phyloP scores from a whole-genome alignment of 1,140 invertebrate species.

The Magallana angulata region DNA sequence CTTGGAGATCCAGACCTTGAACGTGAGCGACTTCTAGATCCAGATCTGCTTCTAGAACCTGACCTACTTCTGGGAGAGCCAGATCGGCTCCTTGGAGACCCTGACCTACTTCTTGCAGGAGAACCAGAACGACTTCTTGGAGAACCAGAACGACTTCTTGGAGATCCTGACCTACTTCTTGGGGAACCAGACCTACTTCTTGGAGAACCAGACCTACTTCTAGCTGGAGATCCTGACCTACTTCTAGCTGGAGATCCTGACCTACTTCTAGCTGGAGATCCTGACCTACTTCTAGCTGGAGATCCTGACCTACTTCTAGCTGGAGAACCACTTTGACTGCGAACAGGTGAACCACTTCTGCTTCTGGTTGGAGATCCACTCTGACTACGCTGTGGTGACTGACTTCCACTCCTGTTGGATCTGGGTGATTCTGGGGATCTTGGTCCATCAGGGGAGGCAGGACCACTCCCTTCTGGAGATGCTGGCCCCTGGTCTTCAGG shows the following conservation, averaged over 20 bases:
- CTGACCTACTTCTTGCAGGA: slow-evolving; percentile 37
- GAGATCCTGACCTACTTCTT: slow-evolving; percentile 53
- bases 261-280: slow-evolving; percentile 53
- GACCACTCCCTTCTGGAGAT: slow-evolving; percentile 38
- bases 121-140: slow-evolving; percentile 54
- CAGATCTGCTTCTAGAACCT: slow-evolving; percentile 51
- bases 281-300: slow-evolving; percentile 56
- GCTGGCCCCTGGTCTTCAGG: slow-evolving; percentile 51
- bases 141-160: slow-evolving; percentile 58
- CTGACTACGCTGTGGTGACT: slow-evolving; percentile 44
- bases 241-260: slow-evolving; percentile 52
- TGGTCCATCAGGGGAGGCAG: slow-evolving; percentile 26
- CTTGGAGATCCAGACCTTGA: slow-evolving; percentile 56
- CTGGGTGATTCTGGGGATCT: slow-evolving; percentile 45
- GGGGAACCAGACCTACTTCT: slow-evolving; percentile 58
- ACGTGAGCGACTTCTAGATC: slow-evolving; percentile 52
- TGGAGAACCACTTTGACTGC: slow-evolving; percentile 56
- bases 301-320: slow-evolving; percentile 58
- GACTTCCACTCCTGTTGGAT: slow-evolving; percentile 41
- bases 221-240: slow-evolving; percentile 48
- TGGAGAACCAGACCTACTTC: slow-evolving; percentile 44
- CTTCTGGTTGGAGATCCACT: slow-evolving; percentile 57
- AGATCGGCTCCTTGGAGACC: slow-evolving; percentile 39
- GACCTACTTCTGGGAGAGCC: slow-evolving; percentile 44
- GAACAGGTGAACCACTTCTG: slow-evolving; percentile 53